Base-by-base conservation (phyloP, 2,113 vertebrate species). In the Aythya baeri region DNA sequence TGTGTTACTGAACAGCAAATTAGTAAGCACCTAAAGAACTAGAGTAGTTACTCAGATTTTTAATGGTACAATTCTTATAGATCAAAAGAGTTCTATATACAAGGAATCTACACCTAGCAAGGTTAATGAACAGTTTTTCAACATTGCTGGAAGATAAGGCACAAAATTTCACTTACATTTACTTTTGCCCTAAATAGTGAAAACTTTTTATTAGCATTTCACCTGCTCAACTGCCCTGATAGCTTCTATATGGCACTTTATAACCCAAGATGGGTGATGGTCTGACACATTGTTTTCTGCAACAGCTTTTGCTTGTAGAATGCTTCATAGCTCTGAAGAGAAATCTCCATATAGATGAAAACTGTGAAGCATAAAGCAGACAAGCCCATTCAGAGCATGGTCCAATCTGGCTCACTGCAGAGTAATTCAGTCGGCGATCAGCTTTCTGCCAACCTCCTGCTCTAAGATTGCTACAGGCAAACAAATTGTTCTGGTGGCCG, bases 201-300 rank as follows among this genome's bases (percentile, higher is more conserved):
- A 85, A 21, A n/a, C 7, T 29, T 3, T 50, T 1, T 31, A 49
- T 16, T 7, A 58, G 5, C 44, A 61, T 44, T 29, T 75, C 52
- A 78, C 8, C 25, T 29, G 36, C 27, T 58, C 43, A 87, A 43
- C 34, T 84, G 58, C 54, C n/a, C 52, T 6, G 9, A 29, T 11
- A 49, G 6, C 27, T 44, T 5, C 1, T 3, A 26, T 3, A n/a
- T n/a, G 7, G 7, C 4, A 21, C 49, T 13, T 32, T 17, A 5
- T 3, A 49, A 20, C 4, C 15, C 0, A 0, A 59, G 27, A 16
- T 22, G 17, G 79, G 23, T 2, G 16, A 29, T 9, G 1, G 8
- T 2, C 8, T 70, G 29, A 3, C 34, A 46, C 61, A 27, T 0
- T 44, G 5, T 26, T 50, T 73, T n/a, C 32, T 80, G 21, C 77